phyloP scores from a whole-genome alignment of 2,113 vertebrate genomes.

The Bos javanicus region DNA sequence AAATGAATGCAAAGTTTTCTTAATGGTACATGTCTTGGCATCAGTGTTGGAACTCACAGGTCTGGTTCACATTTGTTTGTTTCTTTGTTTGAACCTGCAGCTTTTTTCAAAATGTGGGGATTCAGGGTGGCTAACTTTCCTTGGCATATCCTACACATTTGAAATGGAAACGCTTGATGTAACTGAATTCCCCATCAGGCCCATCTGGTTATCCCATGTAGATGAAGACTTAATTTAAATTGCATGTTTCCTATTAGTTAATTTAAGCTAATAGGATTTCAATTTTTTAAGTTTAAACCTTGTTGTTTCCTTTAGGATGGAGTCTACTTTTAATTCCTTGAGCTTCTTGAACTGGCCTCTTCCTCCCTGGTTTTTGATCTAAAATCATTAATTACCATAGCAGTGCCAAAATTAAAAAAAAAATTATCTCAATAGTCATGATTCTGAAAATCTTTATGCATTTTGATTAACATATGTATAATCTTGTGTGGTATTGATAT shows the following conservation, averaged over 20 bases:
- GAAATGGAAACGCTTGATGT: background rate
- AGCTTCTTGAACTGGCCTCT: background rate
- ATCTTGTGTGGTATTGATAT: background rate
- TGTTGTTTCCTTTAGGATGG: background rate
- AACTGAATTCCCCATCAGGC: background rate
- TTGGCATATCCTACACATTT: background rate
- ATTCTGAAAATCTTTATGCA: background rate
- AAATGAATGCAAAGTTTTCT: background rate
- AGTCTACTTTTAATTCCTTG: background rate
- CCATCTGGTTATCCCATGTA: background rate
- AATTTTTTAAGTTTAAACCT: constrained; percentile 5
- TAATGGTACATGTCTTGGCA: background rate
- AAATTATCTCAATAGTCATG: background rate
- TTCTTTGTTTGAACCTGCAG: background rate
- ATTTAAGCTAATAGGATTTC: background rate
- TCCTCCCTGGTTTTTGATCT: background rate
- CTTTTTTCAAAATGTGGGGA: background rate
- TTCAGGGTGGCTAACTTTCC: background rate
- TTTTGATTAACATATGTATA: background rate
- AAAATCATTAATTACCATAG: background rate
- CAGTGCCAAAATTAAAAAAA: background rate
- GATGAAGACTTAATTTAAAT: constrained; percentile 22
- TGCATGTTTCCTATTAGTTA: background rate
- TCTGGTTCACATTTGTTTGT: background rate
- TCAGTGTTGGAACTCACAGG: background rate